Evolutionary conservation across 2,113 vertebrate species (phyloP).

Genomic region (Prunella himalayana): DNA sequence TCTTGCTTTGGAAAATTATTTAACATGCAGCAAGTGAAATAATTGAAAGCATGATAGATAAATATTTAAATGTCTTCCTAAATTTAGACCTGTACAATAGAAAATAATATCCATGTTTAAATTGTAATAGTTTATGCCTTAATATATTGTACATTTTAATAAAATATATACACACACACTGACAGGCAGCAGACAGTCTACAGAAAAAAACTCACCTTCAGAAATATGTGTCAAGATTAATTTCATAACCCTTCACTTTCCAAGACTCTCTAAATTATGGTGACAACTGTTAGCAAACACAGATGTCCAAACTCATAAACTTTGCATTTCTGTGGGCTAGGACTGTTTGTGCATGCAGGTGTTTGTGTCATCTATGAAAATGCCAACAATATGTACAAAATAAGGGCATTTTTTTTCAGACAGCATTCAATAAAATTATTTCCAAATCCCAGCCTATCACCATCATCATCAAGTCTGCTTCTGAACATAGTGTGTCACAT

Average conservation of each 20-base stretch:
- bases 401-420: not conserved
- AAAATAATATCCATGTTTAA: not conserved
- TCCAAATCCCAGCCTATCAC: not conserved
- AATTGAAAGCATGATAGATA: not conserved
- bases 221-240: conserved; percentile 39
- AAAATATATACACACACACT: not conserved
- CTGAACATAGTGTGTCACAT: not conserved
- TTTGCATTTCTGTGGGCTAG: conserved; percentile 18
- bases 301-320: conserved; percentile 60
- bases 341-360: not conserved
- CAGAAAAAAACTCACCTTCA: not conserved
- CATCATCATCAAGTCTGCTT: not conserved
- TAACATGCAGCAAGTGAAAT: not conserved
- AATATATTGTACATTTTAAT: not conserved
- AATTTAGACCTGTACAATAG: not conserved
- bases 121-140: not conserved
- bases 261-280: conserved; percentile 36
- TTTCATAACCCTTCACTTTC: conserved; percentile 12
- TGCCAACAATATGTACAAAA: not conserved
- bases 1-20: not conserved
- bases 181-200: not conserved
- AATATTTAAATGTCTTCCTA: not conserved
- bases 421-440: not conserved
- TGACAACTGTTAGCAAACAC: conserved; percentile 57
- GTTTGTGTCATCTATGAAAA: conserved; percentile 36